Evolutionary conservation across 2,888 invertebrate species (phyloP).

Genomic region (Pristionchus entomophagus): DNA sequence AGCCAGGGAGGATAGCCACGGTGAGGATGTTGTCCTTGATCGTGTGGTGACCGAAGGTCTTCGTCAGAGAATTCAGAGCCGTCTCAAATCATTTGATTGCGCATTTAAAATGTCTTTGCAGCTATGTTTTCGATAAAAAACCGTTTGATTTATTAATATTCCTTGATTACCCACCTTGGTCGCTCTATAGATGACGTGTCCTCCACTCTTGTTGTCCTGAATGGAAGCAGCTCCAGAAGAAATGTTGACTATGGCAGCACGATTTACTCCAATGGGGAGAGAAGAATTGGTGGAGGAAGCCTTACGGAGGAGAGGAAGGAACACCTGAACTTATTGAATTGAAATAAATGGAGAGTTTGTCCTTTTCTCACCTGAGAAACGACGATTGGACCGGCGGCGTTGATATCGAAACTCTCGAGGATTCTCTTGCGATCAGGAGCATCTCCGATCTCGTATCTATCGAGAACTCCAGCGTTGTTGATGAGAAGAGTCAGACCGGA

Average conservation of each 20-base stretch:
- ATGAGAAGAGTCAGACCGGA: conserved; percentile 39
- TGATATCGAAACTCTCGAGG: conserved; percentile 14
- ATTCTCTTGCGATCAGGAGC: neutral
- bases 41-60: conserved; percentile 31
- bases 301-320: conserved; percentile 44
- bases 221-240: conserved; percentile 59
- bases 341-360: neutral
- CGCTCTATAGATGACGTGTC: conserved; percentile 34
- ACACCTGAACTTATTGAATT: conserved; percentile 13
- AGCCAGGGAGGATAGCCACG: conserved; percentile 45
- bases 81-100: neutral
- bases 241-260: conserved; percentile 63
- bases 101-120: neutral
- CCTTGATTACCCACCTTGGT: conserved; percentile 28
- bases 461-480: conserved; percentile 38
- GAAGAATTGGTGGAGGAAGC: neutral
- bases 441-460: conserved; percentile 8
- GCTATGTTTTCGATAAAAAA: neutral
- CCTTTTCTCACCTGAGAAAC: conserved; percentile 1
- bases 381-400: conserved; percentile 43
- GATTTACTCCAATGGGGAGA: conserved; percentile 51
- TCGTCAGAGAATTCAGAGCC: conserved; percentile 42
- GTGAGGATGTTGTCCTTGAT: conserved; percentile 37
- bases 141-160: too few relatives aligned
- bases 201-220: conserved; percentile 46